Evolutionary conservation across 2,797 vertebrate genomes (phyloP).

Genomic region (Alauda arvensis): DNA sequence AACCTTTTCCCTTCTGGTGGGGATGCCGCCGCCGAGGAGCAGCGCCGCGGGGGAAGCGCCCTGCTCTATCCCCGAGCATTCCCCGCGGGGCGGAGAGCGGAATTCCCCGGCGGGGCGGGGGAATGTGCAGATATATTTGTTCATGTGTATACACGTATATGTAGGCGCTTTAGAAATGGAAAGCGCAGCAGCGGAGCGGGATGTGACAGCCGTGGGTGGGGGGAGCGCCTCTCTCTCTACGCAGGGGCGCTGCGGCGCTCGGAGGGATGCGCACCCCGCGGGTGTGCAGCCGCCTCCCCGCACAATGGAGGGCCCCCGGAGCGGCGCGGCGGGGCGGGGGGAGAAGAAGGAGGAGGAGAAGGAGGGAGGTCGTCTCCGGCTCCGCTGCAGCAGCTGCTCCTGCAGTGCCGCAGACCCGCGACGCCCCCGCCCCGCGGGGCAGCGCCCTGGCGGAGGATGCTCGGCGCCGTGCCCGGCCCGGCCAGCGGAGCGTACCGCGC

Average conservation of each 20-base stretch:
- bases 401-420: background rate
- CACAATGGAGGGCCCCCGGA: conserved; percentile 57
- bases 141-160: fast-evolving
- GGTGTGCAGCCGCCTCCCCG: background rate
- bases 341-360: background rate
- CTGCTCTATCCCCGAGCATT: no score
- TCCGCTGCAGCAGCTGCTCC: conserved; percentile 28
- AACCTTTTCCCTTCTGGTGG: background rate
- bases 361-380: background rate
- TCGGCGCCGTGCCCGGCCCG: background rate
- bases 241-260: background rate
- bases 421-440: background rate
- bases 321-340: background rate
- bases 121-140: fast-evolving
- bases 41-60: background rate
- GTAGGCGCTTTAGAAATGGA: background rate
- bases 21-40: background rate
- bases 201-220: background rate
- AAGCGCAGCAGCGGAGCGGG: background rate
- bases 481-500: background rate
- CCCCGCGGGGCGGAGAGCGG: background rate
- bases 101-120: background rate
- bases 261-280: background rate
- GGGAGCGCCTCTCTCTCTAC: background rate
- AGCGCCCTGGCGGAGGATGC: background rate